phyloP scores from a whole-genome alignment of 2,888 invertebrate species.

The Hylaea fasciaria region DNA sequence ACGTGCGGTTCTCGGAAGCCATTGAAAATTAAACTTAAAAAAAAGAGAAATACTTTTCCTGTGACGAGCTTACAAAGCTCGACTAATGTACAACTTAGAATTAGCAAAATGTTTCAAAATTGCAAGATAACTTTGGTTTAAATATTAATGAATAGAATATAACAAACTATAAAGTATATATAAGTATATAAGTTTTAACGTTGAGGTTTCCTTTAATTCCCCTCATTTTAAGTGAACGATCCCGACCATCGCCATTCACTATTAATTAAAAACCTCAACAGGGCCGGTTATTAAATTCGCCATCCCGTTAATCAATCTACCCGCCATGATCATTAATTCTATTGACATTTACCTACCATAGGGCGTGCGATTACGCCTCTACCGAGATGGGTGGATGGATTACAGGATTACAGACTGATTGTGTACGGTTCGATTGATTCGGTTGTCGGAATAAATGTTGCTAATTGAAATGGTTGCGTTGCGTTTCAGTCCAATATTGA shows the following conservation, averaged over 20 bases:
- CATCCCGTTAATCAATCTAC: conserved; percentile 1
- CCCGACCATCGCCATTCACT: not conserved
- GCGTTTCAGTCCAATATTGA: conserved; percentile 1
- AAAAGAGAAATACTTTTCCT: no score
- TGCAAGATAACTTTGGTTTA: no score
- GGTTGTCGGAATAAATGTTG: conserved; percentile 29
- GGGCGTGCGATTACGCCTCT: conserved; percentile 35
- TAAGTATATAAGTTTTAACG: no score
- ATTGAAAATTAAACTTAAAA: no score
- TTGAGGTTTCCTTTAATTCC: not conserved
- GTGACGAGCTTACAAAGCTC: no score
- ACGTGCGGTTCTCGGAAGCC: no score
- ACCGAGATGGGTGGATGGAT: conserved; percentile 35
- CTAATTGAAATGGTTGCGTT: conserved; percentile 20
- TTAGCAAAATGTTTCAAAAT: no score
- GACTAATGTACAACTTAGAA: no score
- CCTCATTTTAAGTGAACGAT: not conserved
- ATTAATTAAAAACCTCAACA: not conserved
- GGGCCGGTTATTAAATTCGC: not conserved
- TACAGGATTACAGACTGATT: conserved; percentile 38
- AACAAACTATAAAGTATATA: no score
- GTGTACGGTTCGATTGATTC: conserved; percentile 33
- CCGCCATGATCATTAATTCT: not conserved
- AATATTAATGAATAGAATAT: no score
- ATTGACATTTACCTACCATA: conserved; percentile 19